Evolutionary conservation across 2,888 invertebrate genomes (phyloP).

Genomic region (Cryptocheilus praepositus): DNA sequence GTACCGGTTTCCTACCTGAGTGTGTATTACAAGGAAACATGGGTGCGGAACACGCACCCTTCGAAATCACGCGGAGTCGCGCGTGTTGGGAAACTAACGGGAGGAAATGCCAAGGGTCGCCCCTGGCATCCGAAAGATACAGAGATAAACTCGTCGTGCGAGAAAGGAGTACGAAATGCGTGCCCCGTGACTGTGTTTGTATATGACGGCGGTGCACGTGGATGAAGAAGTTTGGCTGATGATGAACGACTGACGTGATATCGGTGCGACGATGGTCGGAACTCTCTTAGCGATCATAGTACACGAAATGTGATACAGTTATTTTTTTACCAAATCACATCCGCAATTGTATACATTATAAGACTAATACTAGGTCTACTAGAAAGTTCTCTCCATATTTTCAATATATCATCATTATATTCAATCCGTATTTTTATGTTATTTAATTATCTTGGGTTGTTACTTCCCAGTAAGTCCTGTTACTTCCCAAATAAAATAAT

Average conservation of each 20-base stretch:
- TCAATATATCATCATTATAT: too few species aligned
- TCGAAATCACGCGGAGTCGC: conserved; percentile 47
- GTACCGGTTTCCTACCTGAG: conserved; percentile 40
- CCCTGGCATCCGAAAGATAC: conserved; percentile 43
- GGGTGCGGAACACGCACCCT: conserved; percentile 49
- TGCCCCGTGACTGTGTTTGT: conserved; percentile 10
- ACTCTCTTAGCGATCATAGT: background rate
- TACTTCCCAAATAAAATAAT: too few species aligned
- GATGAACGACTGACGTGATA: conserved; percentile 29
- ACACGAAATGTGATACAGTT: background rate
- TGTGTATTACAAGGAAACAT: conserved; percentile 43
- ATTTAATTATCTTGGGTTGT: too few species aligned
- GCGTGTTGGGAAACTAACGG: conserved; percentile 46
- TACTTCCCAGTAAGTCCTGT: too few species aligned
- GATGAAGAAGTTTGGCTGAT: too few species aligned
- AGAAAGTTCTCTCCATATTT: too few species aligned
- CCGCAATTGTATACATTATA: too few species aligned
- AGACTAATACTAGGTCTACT: too few species aligned
- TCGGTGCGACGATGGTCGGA: too few species aligned
- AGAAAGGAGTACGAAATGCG: conserved; percentile 31
- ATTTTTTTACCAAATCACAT: too few species aligned
- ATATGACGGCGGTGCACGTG: too few species aligned
- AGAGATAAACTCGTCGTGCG: conserved; percentile 48
- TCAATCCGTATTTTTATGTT: too few species aligned
- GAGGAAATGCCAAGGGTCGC: conserved; percentile 48